Evolutionary conservation across 2,113 vertebrate species (phyloP), one percentile per base, ranked within the genome.

Genomic region (Labrus mixtus): DNA sequence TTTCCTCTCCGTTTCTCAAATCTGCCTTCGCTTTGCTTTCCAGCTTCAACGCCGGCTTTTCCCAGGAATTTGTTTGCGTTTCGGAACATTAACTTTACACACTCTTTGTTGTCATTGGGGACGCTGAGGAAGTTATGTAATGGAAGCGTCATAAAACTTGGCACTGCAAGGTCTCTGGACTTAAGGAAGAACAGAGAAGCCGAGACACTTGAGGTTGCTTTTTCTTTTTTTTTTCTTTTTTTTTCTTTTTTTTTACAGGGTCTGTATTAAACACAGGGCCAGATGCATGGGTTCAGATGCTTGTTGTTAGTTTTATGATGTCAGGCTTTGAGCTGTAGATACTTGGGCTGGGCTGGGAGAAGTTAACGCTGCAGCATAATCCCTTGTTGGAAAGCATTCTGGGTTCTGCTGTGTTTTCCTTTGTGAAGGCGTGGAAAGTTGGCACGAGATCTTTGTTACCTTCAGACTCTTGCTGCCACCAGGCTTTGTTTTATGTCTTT

Each of bases 81-180:
- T 93, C 90, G 77, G 81, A 81, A 88, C 89, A 81, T 95, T 93
- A 93, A 93, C 92, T 95, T 95, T 91, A 93, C 89, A 89, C 92
- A 86, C 89, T 87, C 90, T 90, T 92, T 94, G 91, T 93, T 88
- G 92, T 91, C 75, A 75, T 76, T 83, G 81, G 82, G 70, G 86
- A 92, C 81, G 83, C 81, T 85, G 79, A 50, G 83, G 93, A 92
- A 68, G 91, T 93, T 92, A 93, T 93, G 92, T 92, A 82, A 93
- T 74, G 81, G 87, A 85, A 81, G 89, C 15, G 65, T 86, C 89
- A 81, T 95, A 93, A 94, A 93, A 79, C 62, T 39, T 70, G 29
- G 82, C 81, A 62, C 78, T 70, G 72, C 79, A 87, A 88, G 88
- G 51, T 85, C 87, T 91, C 56, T 84, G 68, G 89, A 89, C 83